Conservation (phyloP, 2,113 vertebrate species). For the Galemys pyrenaicus region DNA sequence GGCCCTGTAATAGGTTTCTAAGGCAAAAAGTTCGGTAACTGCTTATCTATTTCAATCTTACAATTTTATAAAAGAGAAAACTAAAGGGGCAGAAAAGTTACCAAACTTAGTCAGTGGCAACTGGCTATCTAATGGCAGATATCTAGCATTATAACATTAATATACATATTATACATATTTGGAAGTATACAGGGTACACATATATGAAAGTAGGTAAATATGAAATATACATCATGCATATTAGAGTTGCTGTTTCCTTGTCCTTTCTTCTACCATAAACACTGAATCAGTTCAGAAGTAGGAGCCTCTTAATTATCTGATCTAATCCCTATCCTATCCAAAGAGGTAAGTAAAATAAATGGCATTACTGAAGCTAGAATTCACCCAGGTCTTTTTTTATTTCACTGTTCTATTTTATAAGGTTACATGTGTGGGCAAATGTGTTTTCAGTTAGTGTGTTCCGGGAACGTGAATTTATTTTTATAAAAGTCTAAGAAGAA, state of each 20-base stretch:
- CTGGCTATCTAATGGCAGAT: background rate
- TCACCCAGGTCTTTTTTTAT: background rate
- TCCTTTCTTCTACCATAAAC: conserved; percentile 23
- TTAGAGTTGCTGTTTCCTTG: background rate
- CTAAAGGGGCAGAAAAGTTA: background rate
- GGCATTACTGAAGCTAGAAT: background rate
- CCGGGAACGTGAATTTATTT: background rate
- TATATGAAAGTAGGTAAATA: background rate
- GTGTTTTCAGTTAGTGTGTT: background rate
- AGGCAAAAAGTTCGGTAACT: background rate
- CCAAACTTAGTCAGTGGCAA: background rate
- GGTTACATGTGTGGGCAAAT: background rate
- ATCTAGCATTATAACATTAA: background rate
- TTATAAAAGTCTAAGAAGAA: conserved; percentile 30
- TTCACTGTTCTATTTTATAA: background rate
- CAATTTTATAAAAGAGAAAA: conserved; percentile 38
- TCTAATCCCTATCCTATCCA: background rate
- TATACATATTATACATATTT: background rate
- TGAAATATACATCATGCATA: background rate
- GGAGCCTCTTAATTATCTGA: background rate
- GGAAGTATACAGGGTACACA: background rate
- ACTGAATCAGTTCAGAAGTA: background rate
- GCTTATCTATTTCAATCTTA: background rate
- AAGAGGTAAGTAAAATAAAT: background rate
- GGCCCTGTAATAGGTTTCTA: background rate